phyloP scores from a whole-genome alignment of 2,113 vertebrate genomes.

The Neoarius graeffei region DNA sequence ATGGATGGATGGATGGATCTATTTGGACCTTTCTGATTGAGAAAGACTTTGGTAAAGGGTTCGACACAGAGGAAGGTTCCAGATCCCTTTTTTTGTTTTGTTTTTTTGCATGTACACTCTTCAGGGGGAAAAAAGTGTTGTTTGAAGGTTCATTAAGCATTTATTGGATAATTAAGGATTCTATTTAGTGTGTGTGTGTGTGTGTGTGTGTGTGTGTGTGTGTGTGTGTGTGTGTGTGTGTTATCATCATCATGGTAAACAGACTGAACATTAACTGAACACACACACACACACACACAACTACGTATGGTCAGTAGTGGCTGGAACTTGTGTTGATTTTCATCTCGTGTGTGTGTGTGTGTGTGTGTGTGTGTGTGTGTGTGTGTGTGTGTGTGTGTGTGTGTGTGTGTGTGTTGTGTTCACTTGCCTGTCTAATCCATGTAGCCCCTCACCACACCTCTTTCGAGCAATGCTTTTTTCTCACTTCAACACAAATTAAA shows the following conservation, averaged over 20 bases:
- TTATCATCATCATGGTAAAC: not conserved
- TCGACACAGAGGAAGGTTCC: too few relatives aligned
- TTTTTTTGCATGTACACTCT: too few relatives aligned
- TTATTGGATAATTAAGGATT: not conserved
- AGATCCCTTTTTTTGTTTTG: too few relatives aligned
- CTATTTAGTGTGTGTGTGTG: not conserved
- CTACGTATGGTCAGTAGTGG: not conserved
- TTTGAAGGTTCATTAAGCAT: not conserved
- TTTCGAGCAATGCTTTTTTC: slow-evolving; percentile 10
- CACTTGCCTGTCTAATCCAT: slow-evolving; percentile 26
- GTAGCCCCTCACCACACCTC: slow-evolving; percentile 15
- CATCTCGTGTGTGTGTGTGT: not conserved
- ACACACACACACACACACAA: too few relatives aligned
- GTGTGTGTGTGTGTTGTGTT: slow-evolving; percentile 29
- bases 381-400: not conserved
- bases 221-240: too few relatives aligned
- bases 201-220: too few relatives aligned
- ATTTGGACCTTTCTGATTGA: too few relatives aligned
- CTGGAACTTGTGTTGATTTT: not conserved
- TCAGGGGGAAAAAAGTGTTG: too few relatives aligned
- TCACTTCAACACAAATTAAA: slow-evolving; percentile 32
- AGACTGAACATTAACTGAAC: too few relatives aligned
- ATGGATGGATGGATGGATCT: too few relatives aligned
- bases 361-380: slow-evolving; percentile 1
- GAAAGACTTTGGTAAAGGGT: too few relatives aligned